Evolutionary conservation across 2,888 invertebrate species (phyloP).

Genomic region (Megalurothrips usitatus): DNA sequence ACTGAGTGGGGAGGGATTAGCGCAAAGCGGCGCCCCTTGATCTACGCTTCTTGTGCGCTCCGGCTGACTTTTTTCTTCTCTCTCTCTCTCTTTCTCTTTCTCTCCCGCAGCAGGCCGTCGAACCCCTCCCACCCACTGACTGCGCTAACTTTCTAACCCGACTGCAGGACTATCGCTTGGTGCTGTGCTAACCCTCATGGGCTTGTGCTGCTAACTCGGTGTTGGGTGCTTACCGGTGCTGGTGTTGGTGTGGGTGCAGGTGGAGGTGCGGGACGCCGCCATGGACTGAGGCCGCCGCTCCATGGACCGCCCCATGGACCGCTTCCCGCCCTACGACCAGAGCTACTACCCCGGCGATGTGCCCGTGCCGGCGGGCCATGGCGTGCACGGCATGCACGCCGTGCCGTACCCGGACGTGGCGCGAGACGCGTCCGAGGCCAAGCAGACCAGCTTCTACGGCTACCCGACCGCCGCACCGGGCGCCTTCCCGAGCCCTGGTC

Average conservation of each 20-base stretch:
- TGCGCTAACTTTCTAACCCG: background rate
- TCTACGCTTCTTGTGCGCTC: background rate
- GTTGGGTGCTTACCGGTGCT: too few species aligned
- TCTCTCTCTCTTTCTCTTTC: background rate
- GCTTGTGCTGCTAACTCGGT: background rate
- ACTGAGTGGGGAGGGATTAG: too few species aligned
- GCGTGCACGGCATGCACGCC: background rate
- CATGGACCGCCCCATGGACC: background rate
- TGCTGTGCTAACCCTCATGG: background rate
- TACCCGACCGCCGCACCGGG: conserved; percentile 17
- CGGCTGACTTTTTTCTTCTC: background rate
- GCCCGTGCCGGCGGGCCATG: background rate
- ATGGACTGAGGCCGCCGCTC: conserved; percentile 3
- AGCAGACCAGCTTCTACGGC: conserved; percentile 4
- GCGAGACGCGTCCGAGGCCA: background rate
- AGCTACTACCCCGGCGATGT: conserved; percentile 5
- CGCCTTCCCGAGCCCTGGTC: conserved; percentile 1
- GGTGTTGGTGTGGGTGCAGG: background rate
- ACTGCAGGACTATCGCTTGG: too few species aligned
- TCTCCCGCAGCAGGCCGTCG: background rate
- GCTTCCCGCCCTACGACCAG: conserved; percentile 2
- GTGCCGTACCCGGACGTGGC: conserved; percentile 23
- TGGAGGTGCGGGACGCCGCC: background rate
- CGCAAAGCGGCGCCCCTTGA: too few species aligned
- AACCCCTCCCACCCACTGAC: background rate